Base-by-base conservation (phyloP, 2,797 vertebrate species). In the Pipistrellus pygmaeus region DNA sequence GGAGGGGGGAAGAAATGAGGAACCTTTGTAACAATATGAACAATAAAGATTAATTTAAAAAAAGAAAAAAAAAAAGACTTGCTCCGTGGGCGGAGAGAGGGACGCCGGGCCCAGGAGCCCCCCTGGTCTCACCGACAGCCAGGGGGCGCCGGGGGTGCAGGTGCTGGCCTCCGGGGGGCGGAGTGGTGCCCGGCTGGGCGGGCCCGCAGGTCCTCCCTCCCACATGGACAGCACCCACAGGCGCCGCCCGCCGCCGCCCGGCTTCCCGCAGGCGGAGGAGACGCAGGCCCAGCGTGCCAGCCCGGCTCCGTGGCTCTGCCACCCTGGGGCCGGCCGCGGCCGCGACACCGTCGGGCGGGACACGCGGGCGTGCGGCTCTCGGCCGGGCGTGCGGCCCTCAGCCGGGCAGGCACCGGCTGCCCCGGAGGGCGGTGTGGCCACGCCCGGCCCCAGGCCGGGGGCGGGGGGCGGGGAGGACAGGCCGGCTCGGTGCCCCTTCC, bases 91-190 rank as follows among this genome's bases (percentile, higher is more conserved):
- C 82, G 32, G 44, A 11, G 64, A 10, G 12, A 23, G 55, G 32
- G 48, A 32, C 0, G 2, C 25, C 3, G 0, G 46, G 8, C 14
- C 0, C 8, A 9, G 57, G 38, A 46, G 76, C 8, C 38, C 10
- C 15, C 10, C 15, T 27, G 0, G 46, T 12, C 38, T 17, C 3
- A 6, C 55, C 76, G 76, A 53, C 51, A 25, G 5, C 8, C 2
- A 32, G 20, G 48, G 35, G 15, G 35, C 27, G 46, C 66, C 17
- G 0, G 0, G 0, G 0, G 25, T 2, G 20, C 23, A 17, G 41
- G 41, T 3, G 30, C 48, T 25, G 14, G 46, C 10, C 0, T 51
- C 48, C 3, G 14, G 13, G 15, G 60, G 41, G 15, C n/a, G n/a
- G n/a, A n/a, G n/a, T n/a, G n/a, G 38, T 17, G 17, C 30, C 14